These are phyloP conservation scores for Lepisosteus oculatus DNA, from an alignment of 2,113 vertebrate genomes.

Conservation along the genomic window DNA sequence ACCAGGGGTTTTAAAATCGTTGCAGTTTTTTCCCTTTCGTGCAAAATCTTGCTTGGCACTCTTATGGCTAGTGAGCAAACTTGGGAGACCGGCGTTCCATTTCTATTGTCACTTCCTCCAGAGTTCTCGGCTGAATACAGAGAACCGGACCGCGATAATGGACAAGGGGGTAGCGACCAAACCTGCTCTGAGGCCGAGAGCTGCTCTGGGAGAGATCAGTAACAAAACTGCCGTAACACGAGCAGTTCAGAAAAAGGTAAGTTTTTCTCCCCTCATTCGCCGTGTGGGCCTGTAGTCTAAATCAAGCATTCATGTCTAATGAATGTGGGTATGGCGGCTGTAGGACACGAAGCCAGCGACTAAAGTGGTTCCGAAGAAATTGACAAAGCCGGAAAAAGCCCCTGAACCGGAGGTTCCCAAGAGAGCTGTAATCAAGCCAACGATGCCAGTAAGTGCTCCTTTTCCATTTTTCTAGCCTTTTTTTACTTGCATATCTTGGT, in stretches of 20 bases:
- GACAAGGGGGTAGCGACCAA: constrained; percentile 48
- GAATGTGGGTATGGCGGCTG: not conserved
- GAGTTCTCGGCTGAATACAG: constrained; percentile 63
- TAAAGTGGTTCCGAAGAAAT: constrained; percentile 44
- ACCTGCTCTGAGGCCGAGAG: constrained; percentile 48
- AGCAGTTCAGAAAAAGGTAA: constrained; percentile 53
- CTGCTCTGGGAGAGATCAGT: constrained; percentile 68
- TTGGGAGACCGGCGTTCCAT: not conserved
- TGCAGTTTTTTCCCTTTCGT: not conserved
- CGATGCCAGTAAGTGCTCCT: constrained; percentile 9
- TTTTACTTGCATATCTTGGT: too few relatives aligned
- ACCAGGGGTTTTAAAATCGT: not conserved
- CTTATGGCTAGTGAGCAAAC: too few relatives aligned
- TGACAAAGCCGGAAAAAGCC: constrained; percentile 33
- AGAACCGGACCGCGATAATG: constrained; percentile 54
- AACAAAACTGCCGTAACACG: constrained; percentile 47
- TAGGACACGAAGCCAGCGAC: constrained; percentile 45
- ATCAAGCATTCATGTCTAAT: too few relatives aligned
- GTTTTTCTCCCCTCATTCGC: too few relatives aligned
- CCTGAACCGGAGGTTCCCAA: constrained; percentile 7
- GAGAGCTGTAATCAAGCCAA: constrained; percentile 21
- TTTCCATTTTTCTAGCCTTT: not conserved
- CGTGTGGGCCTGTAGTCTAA: too few relatives aligned
- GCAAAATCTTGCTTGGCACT: not conserved
- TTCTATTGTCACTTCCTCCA: constrained; percentile 17